These are phyloP conservation scores for Panulirus ornatus DNA, from an alignment of 1,140 invertebrate genomes.

Conservation along the genomic window DNA sequence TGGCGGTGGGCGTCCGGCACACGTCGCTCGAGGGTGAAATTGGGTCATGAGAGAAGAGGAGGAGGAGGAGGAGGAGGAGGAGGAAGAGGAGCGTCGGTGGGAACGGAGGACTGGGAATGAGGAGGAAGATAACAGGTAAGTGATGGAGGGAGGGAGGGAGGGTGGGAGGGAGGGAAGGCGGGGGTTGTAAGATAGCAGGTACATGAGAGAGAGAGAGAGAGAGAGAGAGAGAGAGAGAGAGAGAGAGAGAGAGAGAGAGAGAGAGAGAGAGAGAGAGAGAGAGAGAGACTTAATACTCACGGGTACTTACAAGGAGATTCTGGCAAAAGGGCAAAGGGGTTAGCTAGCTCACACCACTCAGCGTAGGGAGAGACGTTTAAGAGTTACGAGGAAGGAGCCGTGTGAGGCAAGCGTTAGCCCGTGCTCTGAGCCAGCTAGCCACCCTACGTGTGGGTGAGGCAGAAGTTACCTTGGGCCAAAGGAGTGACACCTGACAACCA, in stretches of 20 bases:
- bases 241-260: background rate
- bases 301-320: no score
- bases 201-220: background rate
- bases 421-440: no score
- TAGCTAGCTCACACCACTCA: no score
- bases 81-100: background rate
- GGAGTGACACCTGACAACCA: no score
- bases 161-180: background rate
- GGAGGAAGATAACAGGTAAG: background rate
- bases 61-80: background rate
- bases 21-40: constrained; percentile 10
- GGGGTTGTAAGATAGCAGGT: background rate
- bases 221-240: background rate
- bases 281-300: background rate
- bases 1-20: background rate
- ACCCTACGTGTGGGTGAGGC: no score
- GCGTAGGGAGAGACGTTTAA: no score
- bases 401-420: no score
- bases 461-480: no score
- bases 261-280: background rate
- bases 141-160: background rate
- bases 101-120: background rate
- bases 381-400: no score
- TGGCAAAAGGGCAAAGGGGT: no score
- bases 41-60: background rate